Base-by-base conservation (phyloP, 2,113 vertebrate genomes). In the Tursiops truncatus region DNA sequence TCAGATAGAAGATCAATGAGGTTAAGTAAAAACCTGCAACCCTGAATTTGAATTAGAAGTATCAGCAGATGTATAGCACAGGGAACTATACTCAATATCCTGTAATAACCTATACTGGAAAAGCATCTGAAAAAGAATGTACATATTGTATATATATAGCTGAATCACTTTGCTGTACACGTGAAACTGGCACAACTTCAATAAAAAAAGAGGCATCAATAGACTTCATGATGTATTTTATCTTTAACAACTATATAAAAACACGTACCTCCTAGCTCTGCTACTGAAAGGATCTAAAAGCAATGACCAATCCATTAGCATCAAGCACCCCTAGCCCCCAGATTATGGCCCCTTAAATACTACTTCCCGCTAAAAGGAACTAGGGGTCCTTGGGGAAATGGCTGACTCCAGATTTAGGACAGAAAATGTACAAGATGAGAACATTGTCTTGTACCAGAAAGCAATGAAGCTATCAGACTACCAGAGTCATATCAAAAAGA, bases 271-370 rank as follows among this genome's bases (percentile, higher is more conserved):
- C 60, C 80, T 65, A 84, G 38, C 77, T 85, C 28, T 65, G 41
- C n/a, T 63, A 31, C 31, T 63, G 33, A 63, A 89, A 77, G 70
- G 68, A 15, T 28, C 67, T 81, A 60, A 47, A 44, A 70, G 73
- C 23, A 88, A 67, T 31, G 65, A 56, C 41, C 7, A 79, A 26
- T 18, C 10, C 21, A 3, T 87, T 80, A 83, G 36, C 33, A 50
- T 50, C 4, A 25, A 88, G 53, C 76, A 65, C 31, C 5, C 33
- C n/a, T 9, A 9, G 28, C 20, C 18, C 18, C 65, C 65, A 89
- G 63, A 58, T 65, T 81, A 88, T 76, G 71, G 76, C 81, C 77
- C 93, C 89, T 94, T 94, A 81, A 93, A 53, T 25, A 71, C n/a
- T 65, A 47, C 14, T 36, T 97, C 18, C 74, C 84, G 70, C 23